These are phyloP conservation scores for Ophonus ardosiacus DNA, from an alignment of 2,888 invertebrate species.

Conservation along the genomic window DNA sequence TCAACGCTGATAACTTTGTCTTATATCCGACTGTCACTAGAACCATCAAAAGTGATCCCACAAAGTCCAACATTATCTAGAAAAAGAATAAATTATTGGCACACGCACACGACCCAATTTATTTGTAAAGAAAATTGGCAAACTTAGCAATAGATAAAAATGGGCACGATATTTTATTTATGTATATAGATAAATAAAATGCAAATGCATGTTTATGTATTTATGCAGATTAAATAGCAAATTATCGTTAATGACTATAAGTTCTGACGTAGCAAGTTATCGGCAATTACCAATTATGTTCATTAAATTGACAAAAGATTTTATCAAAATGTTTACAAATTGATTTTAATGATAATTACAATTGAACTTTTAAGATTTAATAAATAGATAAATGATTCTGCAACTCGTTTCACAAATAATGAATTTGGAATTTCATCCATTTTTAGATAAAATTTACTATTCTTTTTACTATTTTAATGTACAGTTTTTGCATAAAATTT, in stretches of 20 bases:
- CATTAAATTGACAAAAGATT: neutral
- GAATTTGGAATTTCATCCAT: too few relatives aligned
- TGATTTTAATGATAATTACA: neutral
- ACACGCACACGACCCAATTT: too few relatives aligned
- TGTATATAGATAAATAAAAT: neutral
- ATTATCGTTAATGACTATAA: neutral
- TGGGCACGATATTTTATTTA: too few relatives aligned
- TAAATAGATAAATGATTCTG: neutral
- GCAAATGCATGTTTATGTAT: too few relatives aligned
- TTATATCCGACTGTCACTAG: constrained; percentile 98
- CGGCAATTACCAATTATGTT: neutral
- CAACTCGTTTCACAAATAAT: too few relatives aligned
- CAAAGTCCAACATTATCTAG: constrained; percentile 92
- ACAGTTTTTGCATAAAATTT: too few relatives aligned
- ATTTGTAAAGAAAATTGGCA: too few relatives aligned
- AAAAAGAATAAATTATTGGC: constrained; percentile 67
- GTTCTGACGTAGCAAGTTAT: neutral
- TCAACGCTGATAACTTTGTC: constrained; percentile 97
- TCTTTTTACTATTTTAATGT: neutral
- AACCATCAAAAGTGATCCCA: constrained; percentile 96
- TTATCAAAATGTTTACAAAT: neutral
- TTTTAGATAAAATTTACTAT: too few relatives aligned
- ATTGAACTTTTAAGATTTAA: neutral
- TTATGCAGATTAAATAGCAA: neutral
- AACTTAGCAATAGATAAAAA: too few relatives aligned